Evolutionary conservation across 2,797 vertebrate genomes (phyloP).

Genomic region (Margarornis squamiger): DNA sequence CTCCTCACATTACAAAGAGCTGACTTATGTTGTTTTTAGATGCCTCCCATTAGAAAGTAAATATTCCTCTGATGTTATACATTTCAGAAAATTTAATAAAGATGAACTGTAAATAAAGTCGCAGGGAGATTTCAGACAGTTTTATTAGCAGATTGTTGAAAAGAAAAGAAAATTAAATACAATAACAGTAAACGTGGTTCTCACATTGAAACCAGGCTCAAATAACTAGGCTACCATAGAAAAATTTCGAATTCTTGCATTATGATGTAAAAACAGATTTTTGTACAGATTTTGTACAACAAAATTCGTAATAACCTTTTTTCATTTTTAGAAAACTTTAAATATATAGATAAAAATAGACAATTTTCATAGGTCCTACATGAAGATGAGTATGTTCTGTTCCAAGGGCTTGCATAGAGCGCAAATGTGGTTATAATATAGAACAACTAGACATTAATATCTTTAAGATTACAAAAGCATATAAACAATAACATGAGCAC

Average conservation of each 20-base stretch:
- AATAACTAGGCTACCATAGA: conserved; percentile 85
- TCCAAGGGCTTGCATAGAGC: conserved; percentile 86
- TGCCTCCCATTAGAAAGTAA: conserved; percentile 83
- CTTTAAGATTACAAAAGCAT: conserved; percentile 80
- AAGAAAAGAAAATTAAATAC: conserved; percentile 87
- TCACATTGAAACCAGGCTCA: conserved; percentile 86
- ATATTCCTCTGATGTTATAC: conserved; percentile 78
- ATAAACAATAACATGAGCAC: conserved; percentile 79
- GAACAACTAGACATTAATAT: conserved; percentile 81
- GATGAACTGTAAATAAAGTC: conserved; percentile 81
- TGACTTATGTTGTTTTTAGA: conserved; percentile 84
- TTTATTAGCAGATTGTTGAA: conserved; percentile 88
- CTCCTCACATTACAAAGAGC: conserved; percentile 78
- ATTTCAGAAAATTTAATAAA: conserved; percentile 81
- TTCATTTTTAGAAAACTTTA: conserved; percentile 88
- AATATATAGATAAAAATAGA: conserved; percentile 89
- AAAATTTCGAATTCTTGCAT: conserved; percentile 85
- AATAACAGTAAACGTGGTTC: conserved; percentile 83
- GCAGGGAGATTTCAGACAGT: conserved; percentile 82
- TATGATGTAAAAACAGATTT: conserved; percentile 87
- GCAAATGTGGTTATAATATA: conserved; percentile 83
- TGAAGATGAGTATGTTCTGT: conserved; percentile 85
- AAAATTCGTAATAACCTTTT: conserved; percentile 85
- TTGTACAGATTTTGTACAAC: conserved; percentile 86
- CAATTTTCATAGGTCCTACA: conserved; percentile 87